Evolutionary conservation across 1,140 invertebrate species (phyloP).

Genomic region (Aphelinus atriplicis): DNA sequence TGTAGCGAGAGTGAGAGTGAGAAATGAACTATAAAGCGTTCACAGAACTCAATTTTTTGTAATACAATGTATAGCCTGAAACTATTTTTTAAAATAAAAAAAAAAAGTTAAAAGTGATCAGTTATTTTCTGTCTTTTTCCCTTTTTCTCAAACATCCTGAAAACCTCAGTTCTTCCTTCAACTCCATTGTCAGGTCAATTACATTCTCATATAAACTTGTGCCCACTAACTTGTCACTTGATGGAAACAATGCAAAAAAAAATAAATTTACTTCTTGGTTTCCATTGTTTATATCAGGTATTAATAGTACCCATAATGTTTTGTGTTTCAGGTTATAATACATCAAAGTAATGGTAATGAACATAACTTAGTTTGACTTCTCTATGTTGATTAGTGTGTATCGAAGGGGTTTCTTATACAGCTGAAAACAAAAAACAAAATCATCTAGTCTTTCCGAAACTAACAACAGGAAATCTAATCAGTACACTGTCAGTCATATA

Average conservation of each 20-base stretch:
- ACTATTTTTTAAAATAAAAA: constrained; percentile 56
- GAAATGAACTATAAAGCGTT: constrained; percentile 53
- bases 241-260: constrained; percentile 18
- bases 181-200: constrained; percentile 40
- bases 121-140: constrained; percentile 53
- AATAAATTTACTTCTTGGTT: constrained; percentile 21
- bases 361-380: constrained; percentile 59
- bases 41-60: constrained; percentile 49
- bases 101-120: constrained; percentile 60
- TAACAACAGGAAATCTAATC: constrained; percentile 29
- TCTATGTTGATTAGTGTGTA: constrained; percentile 48
- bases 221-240: constrained; percentile 17
- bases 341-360: constrained; percentile 65
- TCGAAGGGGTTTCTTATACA: constrained; percentile 37
- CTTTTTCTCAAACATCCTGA: constrained; percentile 47
- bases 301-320: constrained; percentile 55
- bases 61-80: constrained; percentile 57
- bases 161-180: constrained; percentile 47
- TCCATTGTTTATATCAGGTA: constrained; percentile 13
- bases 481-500: constrained; percentile 13
- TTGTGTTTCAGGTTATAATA: constrained; percentile 66
- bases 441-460: constrained; percentile 17
- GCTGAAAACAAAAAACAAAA: constrained; percentile 10
- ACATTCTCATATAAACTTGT: constrained; percentile 5
- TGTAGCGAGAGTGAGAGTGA: constrained; percentile 58